Evolutionary conservation across 2,888 invertebrate species (phyloP).

Genomic region (Watsonalla cultraria): DNA sequence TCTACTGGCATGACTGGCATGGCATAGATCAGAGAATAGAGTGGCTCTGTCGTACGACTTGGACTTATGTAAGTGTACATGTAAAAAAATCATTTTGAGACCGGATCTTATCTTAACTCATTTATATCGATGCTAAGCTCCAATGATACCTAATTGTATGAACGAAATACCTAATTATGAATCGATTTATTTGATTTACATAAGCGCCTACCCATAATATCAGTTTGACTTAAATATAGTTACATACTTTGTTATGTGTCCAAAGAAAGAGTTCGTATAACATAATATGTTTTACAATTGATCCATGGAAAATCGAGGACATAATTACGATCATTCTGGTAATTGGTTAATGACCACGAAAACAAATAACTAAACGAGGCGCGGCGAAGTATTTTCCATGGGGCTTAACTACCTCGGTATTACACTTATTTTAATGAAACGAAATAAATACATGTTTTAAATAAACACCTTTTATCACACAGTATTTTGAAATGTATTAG

Average conservation of each 20-base stretch:
- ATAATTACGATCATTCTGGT: constrained; percentile 31
- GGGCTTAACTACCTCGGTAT: constrained; percentile 6
- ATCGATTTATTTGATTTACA: background rate
- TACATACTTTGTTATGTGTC: too few relatives aligned
- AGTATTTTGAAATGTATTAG: too few relatives aligned
- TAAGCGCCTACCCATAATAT: background rate
- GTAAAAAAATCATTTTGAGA: background rate
- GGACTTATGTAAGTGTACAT: background rate
- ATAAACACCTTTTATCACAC: too few relatives aligned
- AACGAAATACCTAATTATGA: background rate
- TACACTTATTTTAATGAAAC: too few relatives aligned
- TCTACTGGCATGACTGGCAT: too few relatives aligned
- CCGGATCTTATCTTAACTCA: background rate
- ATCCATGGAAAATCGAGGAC: constrained; percentile 16
- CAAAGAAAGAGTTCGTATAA: background rate
- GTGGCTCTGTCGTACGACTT: too few relatives aligned
- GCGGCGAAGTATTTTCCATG: constrained; percentile 16
- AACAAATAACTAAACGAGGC: constrained; percentile 34
- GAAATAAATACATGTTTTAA: too few relatives aligned
- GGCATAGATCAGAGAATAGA: too few relatives aligned
- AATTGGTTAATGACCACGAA: constrained; percentile 39
- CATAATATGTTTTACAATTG: background rate
- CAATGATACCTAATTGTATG: background rate
- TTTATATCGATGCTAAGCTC: background rate
- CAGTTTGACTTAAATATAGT: background rate